These are phyloP conservation scores for Dicrostonyx torquatus DNA, from an alignment of 2,797 vertebrate species.

Conservation along the genomic window DNA sequence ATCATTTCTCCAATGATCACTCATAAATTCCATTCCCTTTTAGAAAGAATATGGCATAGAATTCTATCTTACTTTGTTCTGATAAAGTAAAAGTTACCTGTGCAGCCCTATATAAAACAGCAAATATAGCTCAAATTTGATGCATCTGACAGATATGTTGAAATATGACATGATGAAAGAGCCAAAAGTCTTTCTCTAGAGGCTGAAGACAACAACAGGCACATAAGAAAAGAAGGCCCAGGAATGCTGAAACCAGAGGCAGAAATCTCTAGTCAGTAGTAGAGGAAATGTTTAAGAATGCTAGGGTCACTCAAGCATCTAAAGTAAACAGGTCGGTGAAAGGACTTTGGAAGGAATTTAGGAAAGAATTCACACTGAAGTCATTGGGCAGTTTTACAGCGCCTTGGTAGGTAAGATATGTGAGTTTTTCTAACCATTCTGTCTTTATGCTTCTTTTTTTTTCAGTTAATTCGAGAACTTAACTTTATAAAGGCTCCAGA, in stretches of 20 bases:
- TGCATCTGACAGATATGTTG: not conserved
- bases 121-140: not conserved
- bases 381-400: conserved; percentile 39
- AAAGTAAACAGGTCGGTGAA: conserved; percentile 20
- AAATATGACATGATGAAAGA: not conserved
- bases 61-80: conserved; percentile 8
- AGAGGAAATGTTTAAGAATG: not conserved
- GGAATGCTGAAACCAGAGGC: not conserved
- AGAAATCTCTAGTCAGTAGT: not conserved
- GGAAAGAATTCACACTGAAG: conserved; percentile 6
- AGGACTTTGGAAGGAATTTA: not conserved
- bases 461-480: not conserved
- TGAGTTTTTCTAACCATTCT: conserved; percentile 12
- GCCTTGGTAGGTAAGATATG: conserved; percentile 27
- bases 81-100: not conserved
- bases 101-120: not conserved
- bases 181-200: not conserved
- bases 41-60: not conserved
- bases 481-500: not conserved
- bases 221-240: not conserved
- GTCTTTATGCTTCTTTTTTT: not conserved
- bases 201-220: not conserved
- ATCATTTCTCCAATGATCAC: not conserved
- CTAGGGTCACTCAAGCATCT: not conserved
- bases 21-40: not conserved